Evolutionary conservation across 30 jellyfish, hydroid and myxozoan genomes (phyloP).

Genomic region (Morbakka virulenta): DNA sequence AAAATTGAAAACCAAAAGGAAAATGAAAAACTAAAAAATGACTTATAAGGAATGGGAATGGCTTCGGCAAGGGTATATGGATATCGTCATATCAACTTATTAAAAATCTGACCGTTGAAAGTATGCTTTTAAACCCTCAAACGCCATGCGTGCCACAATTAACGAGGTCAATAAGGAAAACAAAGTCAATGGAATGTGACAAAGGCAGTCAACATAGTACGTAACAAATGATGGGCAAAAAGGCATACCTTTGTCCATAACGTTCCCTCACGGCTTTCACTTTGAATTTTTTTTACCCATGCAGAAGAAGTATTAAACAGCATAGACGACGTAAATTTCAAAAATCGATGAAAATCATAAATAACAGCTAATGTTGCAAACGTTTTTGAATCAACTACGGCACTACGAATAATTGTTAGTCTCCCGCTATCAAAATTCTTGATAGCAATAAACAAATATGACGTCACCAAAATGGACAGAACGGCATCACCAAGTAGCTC

Average conservation of each 20-base stretch:
- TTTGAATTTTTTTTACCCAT: conserved; percentile 6
- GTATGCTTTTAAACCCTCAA: too few species aligned
- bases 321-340: conserved; percentile 11
- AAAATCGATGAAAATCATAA: conserved; percentile 18
- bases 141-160: too few species aligned
- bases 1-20: too few species aligned
- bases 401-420: conserved; percentile 19
- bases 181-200: too few species aligned
- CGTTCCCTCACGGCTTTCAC: conserved; percentile 4
- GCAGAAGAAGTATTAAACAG: background rate
- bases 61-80: too few species aligned
- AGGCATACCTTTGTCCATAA: conserved; percentile 42
- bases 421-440: conserved; percentile 10
- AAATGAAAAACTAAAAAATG: too few species aligned
- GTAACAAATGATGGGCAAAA: background rate
- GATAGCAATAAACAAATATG: conserved; percentile 13
- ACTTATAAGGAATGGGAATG: too few species aligned
- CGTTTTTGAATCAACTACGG: conserved; percentile 19
- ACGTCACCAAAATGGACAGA: conserved; percentile 23
- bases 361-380: conserved; percentile 45
- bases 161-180: too few species aligned
- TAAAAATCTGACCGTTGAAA: too few species aligned
- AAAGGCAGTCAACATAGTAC: too few species aligned
- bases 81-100: too few species aligned
- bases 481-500: conserved; percentile 62